These are phyloP conservation scores for Ia io DNA, from an alignment of 2,113 vertebrate species.

Conservation along the genomic window DNA sequence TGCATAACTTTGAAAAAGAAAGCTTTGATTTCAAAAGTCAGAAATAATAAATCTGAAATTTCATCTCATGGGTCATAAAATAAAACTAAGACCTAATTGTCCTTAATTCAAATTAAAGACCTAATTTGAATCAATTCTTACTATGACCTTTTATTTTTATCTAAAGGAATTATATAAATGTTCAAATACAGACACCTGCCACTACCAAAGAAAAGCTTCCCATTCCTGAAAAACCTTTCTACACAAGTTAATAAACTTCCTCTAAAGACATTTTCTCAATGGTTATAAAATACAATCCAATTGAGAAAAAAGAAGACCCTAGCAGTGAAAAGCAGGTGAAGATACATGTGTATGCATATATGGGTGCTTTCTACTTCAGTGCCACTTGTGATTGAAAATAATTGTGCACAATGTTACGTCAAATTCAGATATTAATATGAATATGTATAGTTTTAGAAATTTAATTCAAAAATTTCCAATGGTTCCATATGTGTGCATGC, in stretches of 20 bases:
- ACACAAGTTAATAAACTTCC: slow-evolving; percentile 29
- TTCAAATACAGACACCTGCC: slow-evolving; percentile 35
- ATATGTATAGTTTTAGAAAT: not conserved
- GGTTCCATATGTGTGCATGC: not conserved
- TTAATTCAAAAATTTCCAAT: not conserved
- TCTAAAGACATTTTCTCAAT: not conserved
- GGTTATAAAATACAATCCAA: not conserved
- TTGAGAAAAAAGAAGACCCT: not conserved
- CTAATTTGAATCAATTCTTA: slow-evolving; percentile 55
- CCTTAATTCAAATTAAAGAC: not conserved
- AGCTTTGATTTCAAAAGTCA: not conserved
- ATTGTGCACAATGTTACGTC: not conserved
- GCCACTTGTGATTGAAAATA: not conserved
- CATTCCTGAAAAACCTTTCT: slow-evolving; percentile 49
- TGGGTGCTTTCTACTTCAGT: not conserved
- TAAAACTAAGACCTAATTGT: not conserved
- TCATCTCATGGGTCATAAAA: slow-evolving; percentile 11
- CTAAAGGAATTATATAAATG: slow-evolving; percentile 38
- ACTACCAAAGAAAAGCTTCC: slow-evolving; percentile 44
- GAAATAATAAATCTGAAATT: not conserved
- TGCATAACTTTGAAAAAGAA: not conserved
- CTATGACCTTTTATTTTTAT: slow-evolving; percentile 49
- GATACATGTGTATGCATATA: not conserved
- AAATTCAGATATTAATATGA: not conserved
- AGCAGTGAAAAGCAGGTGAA: not conserved